Base-by-base conservation (phyloP, 2,888 invertebrate species). In the Nebria salina region DNA sequence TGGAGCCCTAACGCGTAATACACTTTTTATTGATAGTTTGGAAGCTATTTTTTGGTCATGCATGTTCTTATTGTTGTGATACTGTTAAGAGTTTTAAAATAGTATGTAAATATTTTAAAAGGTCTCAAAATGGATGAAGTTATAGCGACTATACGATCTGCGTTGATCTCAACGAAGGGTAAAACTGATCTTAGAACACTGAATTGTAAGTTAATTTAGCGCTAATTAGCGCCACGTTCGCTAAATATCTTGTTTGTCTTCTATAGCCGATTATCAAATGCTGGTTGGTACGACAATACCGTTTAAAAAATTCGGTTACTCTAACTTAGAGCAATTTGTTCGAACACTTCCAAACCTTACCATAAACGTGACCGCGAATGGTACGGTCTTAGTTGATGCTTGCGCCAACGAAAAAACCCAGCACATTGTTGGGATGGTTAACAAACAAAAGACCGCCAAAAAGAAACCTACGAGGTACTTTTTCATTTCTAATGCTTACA, bases 221-320 rank as follows among this genome's bases (percentile, higher is more conserved):
- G 13, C 11, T 2, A 54, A 66, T 0, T 25, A 66, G 4, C 5
- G 13, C 70, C 34, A 34, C n/a, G 65, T 15, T 13, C 65, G n/a
- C 11, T 26, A 5, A 4, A 70, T 11, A 11, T 15, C 66, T 1
- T 7, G 9, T 66, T 7, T 66, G 15, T 13, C 65, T 13, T 70
- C 6, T 66, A 15, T 66, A 34, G 70, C 70, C 26, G 95, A 95
- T 85, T 94, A 93, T 86, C 88, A 87, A 76, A 91, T 91, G 84
- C 87, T 94, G 34, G 92, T 93, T 86, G 93, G 93, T 34, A 91
- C 91, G 85, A 88, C 88, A 83, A 92, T 95, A 84, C 94, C 94
- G 6, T 94, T 88, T 85, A 89, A 87, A 82, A 89, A 90, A 84
- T 88, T 93, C 78, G 94, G 94, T 4, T 94, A 90, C 87, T 85